These are phyloP conservation scores for Tenualosa thibaudeaui DNA, from an alignment of 2,797 vertebrate species.

Conservation along the genomic window DNA sequence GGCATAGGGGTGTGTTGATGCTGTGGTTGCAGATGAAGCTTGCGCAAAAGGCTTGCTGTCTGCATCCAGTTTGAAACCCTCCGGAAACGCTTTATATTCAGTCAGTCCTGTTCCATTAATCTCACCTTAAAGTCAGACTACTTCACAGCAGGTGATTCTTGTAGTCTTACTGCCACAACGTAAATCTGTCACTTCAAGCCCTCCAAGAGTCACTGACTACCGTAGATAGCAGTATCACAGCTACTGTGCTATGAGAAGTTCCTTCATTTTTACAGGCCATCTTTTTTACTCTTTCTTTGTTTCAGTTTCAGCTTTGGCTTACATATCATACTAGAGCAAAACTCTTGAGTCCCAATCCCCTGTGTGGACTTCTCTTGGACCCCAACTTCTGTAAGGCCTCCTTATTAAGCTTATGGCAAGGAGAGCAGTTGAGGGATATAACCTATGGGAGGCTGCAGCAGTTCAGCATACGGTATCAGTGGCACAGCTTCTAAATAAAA, in stretches of 20 bases:
- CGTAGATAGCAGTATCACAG: neutral
- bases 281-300: too few relatives aligned
- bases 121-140: neutral
- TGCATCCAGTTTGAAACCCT: neutral
- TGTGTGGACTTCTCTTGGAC: neutral
- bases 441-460: neutral
- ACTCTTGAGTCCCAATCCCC: too few relatives aligned
- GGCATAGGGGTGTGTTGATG: neutral
- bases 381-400: neutral
- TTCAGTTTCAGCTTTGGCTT: too few relatives aligned
- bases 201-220: neutral
- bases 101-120: neutral
- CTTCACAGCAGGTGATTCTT: neutral
- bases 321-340: too few relatives aligned
- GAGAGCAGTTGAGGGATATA: neutral
- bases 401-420: neutral
- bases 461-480: neutral
- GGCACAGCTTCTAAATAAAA: neutral
- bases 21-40: neutral
- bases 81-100: neutral
- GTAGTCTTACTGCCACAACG: neutral
- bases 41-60: neutral
- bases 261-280: neutral
- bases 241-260: neutral
- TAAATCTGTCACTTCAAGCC: neutral